Base-by-base conservation (phyloP, 2,113 vertebrate species). In the Lontra canadensis region DNA sequence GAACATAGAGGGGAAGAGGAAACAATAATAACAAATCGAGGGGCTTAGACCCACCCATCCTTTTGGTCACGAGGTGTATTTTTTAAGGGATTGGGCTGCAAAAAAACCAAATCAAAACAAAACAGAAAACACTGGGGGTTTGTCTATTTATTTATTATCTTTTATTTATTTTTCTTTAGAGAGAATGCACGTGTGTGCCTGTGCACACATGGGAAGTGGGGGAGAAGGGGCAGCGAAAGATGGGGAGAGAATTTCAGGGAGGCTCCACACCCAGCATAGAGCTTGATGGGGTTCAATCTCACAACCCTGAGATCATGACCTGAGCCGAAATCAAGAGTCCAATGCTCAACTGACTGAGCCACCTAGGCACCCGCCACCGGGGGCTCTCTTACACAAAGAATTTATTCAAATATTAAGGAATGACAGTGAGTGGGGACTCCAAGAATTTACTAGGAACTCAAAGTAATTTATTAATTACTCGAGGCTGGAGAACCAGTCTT, bases 391-490 rank as follows among this genome's bases (percentile, higher is more conserved):
- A 88, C 80, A 84, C 65, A 95, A 92, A 81, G 8, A 11, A 49
- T 61, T 83, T 87, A 92, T 85, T 36, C 49, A 31, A 85, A 90
- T 90, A 44, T 17, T 63, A 34, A 87, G 29, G 31, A 25, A 34
- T 44, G 2, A 36, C 44, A 10, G 44, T 80, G 6, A 55, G 34
- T 73, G 76, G 18, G 18, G 61, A 78, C 12, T 55, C 36, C 36
- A 18, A 80, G 18, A 92, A 78, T 63, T 83, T 90, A 82, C n/a
- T 44, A 57, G 25, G n/a, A 55, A 71, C 14, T 61, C 39, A 34
- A 36, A 63, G 36, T 34, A 84, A 76, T 69, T 71, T 79, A 76
- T 89, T 78, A 83, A 84, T 96, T 93, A 44, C 9, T 36, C 34
- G 8, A 81, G 14, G n/a, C 61, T 80, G 26, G 49, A 10, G 8